Percentiles rank a stretch among this genome's conserved stretches.
Conservation (phyloP, 2,888 invertebrate species). For the Apamea anceps region DNA sequence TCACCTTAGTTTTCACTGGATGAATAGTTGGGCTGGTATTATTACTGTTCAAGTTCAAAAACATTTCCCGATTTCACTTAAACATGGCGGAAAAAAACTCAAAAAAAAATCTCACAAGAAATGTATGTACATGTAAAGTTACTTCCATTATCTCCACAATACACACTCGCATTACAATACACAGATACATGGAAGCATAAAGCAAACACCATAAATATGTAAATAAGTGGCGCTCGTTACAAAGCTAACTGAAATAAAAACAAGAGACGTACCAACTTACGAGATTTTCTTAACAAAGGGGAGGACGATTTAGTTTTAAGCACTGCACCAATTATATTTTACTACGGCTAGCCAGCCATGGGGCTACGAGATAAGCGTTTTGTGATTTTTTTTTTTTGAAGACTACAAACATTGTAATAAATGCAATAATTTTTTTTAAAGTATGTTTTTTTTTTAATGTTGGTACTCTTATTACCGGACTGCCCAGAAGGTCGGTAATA, state of each 20-base stretch:
- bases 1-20: neutral
- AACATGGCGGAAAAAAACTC: neutral
- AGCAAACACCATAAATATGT: slow-evolving; percentile 44
- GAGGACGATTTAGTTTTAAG: slow-evolving; percentile 64
- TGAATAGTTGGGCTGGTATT: neutral
- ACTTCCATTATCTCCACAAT: slow-evolving; percentile 4
- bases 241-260: slow-evolving; percentile 61
- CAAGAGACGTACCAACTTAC: slow-evolving; percentile 36
- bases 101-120: neutral
- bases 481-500: too few relatives aligned
- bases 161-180: slow-evolving; percentile 15
- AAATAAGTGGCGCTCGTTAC: slow-evolving; percentile 53
- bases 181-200: slow-evolving; percentile 10
- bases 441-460: neutral
- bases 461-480: neutral
- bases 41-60: neutral
- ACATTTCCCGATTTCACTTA: neutral
- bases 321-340: slow-evolving; percentile 66
- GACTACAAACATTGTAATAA: neutral
- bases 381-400: neutral
- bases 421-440: neutral
- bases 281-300: slow-evolving; percentile 66
- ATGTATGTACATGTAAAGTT: neutral
- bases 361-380: slow-evolving; percentile 43
- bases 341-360: slow-evolving; percentile 37